Conservation (phyloP, 2,113 vertebrate species). For the Cynocephalus volans region DNA sequence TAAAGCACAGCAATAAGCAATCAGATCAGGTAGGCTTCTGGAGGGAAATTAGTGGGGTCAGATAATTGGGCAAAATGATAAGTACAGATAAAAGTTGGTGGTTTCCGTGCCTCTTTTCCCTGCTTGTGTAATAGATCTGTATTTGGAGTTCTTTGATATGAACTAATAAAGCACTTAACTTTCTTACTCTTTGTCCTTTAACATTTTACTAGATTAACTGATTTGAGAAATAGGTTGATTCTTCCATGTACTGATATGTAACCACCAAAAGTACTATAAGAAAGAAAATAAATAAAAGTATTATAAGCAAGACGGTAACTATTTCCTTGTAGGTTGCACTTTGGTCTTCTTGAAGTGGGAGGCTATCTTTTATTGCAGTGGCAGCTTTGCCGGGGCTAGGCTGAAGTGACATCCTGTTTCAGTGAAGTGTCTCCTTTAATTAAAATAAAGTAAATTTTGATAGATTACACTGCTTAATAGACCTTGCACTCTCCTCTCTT, state of each 20-base stretch:
- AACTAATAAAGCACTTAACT: constrained; percentile 1
- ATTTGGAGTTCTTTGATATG: constrained; percentile 53
- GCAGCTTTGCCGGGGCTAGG: neutral
- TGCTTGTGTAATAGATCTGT: neutral
- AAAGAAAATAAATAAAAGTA: neutral
- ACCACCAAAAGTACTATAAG: neutral
- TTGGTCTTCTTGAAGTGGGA: neutral
- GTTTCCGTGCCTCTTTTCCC: constrained; percentile 37
- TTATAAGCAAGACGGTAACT: neutral
- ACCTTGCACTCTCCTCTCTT: neutral
- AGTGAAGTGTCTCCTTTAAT: neutral
- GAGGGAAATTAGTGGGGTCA: neutral
- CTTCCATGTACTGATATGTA: neutral
- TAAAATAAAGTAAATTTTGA: constrained; percentile 28
- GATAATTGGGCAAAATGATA: neutral
- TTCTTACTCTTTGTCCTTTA: constrained; percentile 9
- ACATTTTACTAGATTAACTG: constrained; percentile 43
- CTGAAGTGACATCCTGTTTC: neutral
- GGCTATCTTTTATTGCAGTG: neutral
- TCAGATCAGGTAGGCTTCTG: neutral
- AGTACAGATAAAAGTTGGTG: neutral
- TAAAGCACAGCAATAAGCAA: neutral
- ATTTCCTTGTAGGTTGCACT: constrained; percentile 65
- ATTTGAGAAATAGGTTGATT: neutral
- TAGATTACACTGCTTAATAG: neutral